Evolutionary conservation across 1,140 invertebrate genomes (phyloP).

Genomic region (Drepana arcuata): DNA sequence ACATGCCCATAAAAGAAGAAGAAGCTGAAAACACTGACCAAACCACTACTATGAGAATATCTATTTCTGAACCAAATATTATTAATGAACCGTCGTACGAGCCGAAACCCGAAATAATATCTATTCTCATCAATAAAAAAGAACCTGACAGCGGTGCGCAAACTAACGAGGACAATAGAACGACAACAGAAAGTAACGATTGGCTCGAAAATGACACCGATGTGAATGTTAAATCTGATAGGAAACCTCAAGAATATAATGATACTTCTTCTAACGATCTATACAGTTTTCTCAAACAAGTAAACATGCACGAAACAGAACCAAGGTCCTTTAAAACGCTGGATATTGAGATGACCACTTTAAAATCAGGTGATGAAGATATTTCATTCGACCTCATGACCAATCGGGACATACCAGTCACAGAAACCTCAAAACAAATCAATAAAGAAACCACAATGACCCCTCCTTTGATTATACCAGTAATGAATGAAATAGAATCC

Average conservation of each 20-base stretch:
- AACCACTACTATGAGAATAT: slow-evolving; percentile 24
- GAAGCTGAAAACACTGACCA: slow-evolving; percentile 2
- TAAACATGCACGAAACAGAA: slow-evolving; percentile 21
- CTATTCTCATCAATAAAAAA: slow-evolving; percentile 25
- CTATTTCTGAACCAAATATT: slow-evolving; percentile 32
- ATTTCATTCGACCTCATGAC: slow-evolving; percentile 21
- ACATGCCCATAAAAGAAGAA: slow-evolving; percentile 6
- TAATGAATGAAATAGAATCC: background rate
- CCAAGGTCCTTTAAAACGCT: slow-evolving; percentile 33
- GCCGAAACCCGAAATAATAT: slow-evolving; percentile 34
- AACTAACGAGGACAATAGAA: slow-evolving; percentile 8
- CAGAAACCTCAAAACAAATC: background rate
- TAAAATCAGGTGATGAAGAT: slow-evolving; percentile 32
- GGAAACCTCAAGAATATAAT: slow-evolving; percentile 5
- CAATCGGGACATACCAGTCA: slow-evolving; percentile 13
- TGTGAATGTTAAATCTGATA: slow-evolving; percentile 6
- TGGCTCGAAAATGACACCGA: slow-evolving; percentile 31
- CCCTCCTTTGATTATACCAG: background rate
- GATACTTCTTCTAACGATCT: background rate
- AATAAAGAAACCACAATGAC: slow-evolving; percentile 6
- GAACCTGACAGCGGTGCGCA: slow-evolving; percentile 1
- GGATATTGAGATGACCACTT: slow-evolving; percentile 20
- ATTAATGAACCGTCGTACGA: slow-evolving; percentile 37
- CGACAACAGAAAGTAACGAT: slow-evolving; percentile 23
- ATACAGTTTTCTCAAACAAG: background rate